phyloP scores from a whole-genome alignment of 2,113 vertebrate species.

The Austrofundulus limnaeus region DNA sequence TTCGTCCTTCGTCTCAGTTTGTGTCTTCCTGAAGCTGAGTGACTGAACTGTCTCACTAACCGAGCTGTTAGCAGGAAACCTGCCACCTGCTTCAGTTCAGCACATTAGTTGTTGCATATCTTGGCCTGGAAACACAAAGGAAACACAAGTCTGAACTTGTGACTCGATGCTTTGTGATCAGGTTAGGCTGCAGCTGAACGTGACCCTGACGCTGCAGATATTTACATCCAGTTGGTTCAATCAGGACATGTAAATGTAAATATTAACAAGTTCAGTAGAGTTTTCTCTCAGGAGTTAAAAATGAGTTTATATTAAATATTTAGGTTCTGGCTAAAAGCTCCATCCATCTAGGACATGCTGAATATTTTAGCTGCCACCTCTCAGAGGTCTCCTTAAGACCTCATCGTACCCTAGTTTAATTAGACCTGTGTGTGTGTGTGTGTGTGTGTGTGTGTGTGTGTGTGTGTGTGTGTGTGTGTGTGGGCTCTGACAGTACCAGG shows the following conservation, averaged over 20 bases:
- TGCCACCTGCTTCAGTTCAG: background rate
- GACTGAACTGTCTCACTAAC: no score
- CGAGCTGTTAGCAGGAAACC: no score
- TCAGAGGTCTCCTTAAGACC: constrained; percentile 32
- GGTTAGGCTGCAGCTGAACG: constrained; percentile 28
- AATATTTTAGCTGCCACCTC: constrained; percentile 70
- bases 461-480: constrained; percentile 15
- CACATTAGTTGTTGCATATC: background rate
- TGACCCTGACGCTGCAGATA: constrained; percentile 28
- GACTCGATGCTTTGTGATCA: constrained; percentile 4
- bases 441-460: background rate
- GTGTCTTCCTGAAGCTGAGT: no score
- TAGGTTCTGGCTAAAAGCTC: constrained; percentile 59
- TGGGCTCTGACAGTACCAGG: constrained; percentile 52
- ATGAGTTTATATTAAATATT: constrained; percentile 72
- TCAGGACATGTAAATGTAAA: constrained; percentile 10
- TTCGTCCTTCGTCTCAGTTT: no score
- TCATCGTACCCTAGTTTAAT: constrained; percentile 36
- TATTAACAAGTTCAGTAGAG: background rate
- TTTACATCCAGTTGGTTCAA: constrained; percentile 3
- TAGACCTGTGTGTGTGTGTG: constrained; percentile 6
- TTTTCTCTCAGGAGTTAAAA: constrained; percentile 28
- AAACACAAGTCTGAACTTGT: background rate
- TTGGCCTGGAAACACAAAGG: background rate
- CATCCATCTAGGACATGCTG: constrained; percentile 59